Base-by-base conservation (phyloP, 2,888 invertebrate species). In the Amaurobius ferox region DNA sequence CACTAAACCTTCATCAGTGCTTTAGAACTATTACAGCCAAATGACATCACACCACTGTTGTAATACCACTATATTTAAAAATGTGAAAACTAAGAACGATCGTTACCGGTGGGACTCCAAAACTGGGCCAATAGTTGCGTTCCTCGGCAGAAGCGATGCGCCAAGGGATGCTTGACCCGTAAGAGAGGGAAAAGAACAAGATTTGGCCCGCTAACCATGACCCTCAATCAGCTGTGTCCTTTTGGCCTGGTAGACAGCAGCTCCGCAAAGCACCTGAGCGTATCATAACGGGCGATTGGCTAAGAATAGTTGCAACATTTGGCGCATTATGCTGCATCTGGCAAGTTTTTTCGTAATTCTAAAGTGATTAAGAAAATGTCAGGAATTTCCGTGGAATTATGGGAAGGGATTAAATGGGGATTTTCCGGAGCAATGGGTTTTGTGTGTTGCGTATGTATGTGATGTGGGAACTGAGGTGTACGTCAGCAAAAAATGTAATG, bases 311-410 rank as follows among this genome's bases (percentile, higher is more conserved):
- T 23, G 70, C 79, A 68, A 35, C 30, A 72, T 72, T 72, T 66
- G 79, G 66, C 64, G 40, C 9, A 13, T 48, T 19, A 64, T 44
- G 13, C 0, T 35, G 23, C 3, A 23, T 55, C 23, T 9, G 30
- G 64, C 32, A 30, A 35, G 5, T 35, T n/a, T 35, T 35, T 35
- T 35, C 9, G 5, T 9, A 7, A 7, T 35, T 86, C 44, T 11
- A 66, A 88, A 89, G 89, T 88, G 88, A 88, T 13, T 78, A 89
- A 26, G 76, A 78, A 16, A 79, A 79, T 6, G 85, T 85, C 13
- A 89, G 88, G 88, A 88, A 89, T 0, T 66, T 89, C 11, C 73
- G 88, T 7, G 85, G 89, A n/a, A n/a, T n/a, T n/a, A n/a, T n/a
- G n/a, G n/a, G n/a, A n/a, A n/a, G n/a, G n/a, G n/a, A n/a, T n/a